These are phyloP conservation scores for Triops cancriformis DNA, from an alignment of 1,140 invertebrate species.

Conservation along the genomic window DNA sequence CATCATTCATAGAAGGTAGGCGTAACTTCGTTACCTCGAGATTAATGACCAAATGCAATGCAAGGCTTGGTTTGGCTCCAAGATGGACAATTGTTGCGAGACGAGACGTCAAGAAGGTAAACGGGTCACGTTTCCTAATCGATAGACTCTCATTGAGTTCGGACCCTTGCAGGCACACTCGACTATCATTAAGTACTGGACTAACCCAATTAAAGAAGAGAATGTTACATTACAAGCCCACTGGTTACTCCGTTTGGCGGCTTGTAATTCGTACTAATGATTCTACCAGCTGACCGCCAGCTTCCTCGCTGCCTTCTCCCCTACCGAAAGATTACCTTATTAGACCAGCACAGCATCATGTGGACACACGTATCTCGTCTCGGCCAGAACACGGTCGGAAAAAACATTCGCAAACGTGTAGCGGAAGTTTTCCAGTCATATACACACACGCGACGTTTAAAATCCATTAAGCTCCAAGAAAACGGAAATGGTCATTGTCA, in stretches of 20 bases:
- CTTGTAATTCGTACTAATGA: not conserved
- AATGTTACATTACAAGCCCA: not conserved
- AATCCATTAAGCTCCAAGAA: not conserved
- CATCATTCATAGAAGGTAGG: not conserved
- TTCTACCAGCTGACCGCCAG: not conserved
- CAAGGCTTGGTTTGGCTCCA: no score
- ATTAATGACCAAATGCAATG: not conserved
- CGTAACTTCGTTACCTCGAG: constrained; percentile 8
- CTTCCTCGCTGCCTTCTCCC: not conserved
- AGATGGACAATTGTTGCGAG: not conserved
- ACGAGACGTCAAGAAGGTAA: not conserved
- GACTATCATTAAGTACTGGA: not conserved
- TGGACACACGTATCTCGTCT: not conserved
- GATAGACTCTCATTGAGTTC: constrained; percentile 1
- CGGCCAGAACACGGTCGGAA: not conserved
- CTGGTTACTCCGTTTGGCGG: not conserved
- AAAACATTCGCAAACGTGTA: not conserved
- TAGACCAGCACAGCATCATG: not conserved
- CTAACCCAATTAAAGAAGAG: constrained; percentile 1
- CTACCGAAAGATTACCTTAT: not conserved
- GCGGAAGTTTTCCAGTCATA: not conserved
- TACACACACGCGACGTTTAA: not conserved
- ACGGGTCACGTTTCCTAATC: not conserved
- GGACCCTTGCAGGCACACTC: not conserved
- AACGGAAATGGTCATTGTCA: constrained; percentile 10